Evolutionary conservation across 2,113 vertebrate genomes (phyloP).

Genomic region (Sakesphorus luctuosus): DNA sequence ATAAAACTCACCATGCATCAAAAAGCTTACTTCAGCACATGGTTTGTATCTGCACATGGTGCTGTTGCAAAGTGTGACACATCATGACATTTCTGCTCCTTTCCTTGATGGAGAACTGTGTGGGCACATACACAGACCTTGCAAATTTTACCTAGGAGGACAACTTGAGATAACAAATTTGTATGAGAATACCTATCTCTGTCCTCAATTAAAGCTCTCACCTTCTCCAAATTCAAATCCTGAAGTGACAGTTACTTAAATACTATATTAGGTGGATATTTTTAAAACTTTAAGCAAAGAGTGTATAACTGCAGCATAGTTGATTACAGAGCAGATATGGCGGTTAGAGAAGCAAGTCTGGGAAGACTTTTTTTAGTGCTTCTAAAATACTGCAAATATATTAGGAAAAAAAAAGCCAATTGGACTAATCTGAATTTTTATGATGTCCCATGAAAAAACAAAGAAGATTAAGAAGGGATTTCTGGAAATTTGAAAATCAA

Average conservation of each 20-base stretch:
- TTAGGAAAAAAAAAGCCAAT: background rate
- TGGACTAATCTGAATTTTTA: background rate
- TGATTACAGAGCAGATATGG: background rate
- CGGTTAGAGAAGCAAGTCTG: background rate
- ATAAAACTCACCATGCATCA: background rate
- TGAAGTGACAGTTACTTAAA: background rate
- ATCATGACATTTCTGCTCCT: background rate
- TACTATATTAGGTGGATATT: background rate
- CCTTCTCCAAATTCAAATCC: background rate
- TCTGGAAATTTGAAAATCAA: background rate
- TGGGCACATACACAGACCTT: background rate
- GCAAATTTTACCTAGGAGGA: background rate
- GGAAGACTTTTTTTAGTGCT: background rate
- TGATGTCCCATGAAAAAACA: background rate
- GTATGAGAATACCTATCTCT: background rate
- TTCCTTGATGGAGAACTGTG: background rate
- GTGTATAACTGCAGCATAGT: background rate
- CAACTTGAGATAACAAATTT: background rate
- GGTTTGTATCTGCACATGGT: background rate
- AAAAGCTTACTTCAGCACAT: background rate
- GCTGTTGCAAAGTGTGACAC: background rate
- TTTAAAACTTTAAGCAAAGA: background rate
- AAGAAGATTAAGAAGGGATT: background rate
- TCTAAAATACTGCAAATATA: background rate
- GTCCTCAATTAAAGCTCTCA: background rate